Evolutionary conservation across 1,140 invertebrate genomes (phyloP).

Genomic region (Aphelinus atriplicis): DNA sequence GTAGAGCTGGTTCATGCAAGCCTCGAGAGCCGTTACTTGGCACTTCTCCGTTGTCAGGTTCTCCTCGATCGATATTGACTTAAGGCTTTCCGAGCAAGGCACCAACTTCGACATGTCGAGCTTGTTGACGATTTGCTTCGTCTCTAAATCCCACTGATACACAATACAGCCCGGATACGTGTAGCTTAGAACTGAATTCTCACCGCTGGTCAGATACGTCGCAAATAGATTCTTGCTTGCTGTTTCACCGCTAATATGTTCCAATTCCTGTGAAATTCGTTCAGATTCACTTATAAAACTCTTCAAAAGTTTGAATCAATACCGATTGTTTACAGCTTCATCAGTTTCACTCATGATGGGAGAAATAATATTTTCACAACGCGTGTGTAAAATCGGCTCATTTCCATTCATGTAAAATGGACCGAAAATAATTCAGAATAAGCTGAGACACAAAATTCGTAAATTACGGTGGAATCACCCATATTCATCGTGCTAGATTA

Average conservation of each 20-base stretch:
- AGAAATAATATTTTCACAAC: no score
- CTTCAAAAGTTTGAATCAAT: no score
- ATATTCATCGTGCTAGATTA: no score
- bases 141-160: slow-evolving; percentile 82
- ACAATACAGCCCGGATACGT: slow-evolving; percentile 82
- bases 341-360: no score
- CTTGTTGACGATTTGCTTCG: slow-evolving; percentile 77
- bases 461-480: no score
- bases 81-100: slow-evolving; percentile 90
- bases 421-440: no score
- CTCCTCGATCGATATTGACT: slow-evolving; percentile 91
- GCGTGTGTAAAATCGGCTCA: no score
- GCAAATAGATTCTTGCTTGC: slow-evolving; percentile 59
- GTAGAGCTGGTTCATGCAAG: slow-evolving; percentile 78
- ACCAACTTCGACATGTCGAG: slow-evolving; percentile 92
- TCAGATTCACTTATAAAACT: background rate
- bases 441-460: no score
- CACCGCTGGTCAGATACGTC: slow-evolving; percentile 61
- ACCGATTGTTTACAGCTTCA: no score
- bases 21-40: slow-evolving; percentile 83
- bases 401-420: no score
- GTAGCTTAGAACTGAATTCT: slow-evolving; percentile 79
- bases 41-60: slow-evolving; percentile 82
- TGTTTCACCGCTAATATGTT: slow-evolving; percentile 31
- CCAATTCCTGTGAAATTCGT: slow-evolving; percentile 16